Percentiles rank a stretch among this genome's conserved stretches.
Evolutionary conservation across 2,888 invertebrate species (phyloP).

Genomic region (Metellina segmentata): DNA sequence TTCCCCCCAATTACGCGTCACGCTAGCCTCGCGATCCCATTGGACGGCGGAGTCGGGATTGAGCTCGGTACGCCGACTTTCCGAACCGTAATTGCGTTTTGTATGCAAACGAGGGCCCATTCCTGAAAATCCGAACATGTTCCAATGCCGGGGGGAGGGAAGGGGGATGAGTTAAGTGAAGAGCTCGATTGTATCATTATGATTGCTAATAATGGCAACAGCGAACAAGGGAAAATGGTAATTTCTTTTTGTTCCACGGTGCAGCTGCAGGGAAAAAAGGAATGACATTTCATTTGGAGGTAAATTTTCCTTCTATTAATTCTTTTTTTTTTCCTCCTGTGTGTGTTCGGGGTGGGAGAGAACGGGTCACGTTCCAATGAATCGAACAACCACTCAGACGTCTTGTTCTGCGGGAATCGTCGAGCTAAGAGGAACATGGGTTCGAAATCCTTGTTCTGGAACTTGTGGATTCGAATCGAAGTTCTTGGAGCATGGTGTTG

Average conservation of each 20-base stretch:
- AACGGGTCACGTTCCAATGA: not conserved
- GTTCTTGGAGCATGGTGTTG: not conserved
- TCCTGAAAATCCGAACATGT: not conserved
- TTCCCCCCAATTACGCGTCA: conserved; percentile 15
- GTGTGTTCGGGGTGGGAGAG: not conserved
- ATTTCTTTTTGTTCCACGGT: not conserved
- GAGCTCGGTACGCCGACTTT: conserved; percentile 23
- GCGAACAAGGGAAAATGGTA: conserved; percentile 21
- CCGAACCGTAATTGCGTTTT: conserved; percentile 42
- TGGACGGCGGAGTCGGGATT: conserved; percentile 14
- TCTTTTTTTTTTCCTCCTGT: not conserved
- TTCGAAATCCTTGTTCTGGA: not conserved
- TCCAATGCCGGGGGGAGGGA: too few species aligned
- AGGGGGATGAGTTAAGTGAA: conserved; percentile 16
- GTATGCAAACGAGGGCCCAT: conserved; percentile 62
- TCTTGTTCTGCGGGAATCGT: not conserved
- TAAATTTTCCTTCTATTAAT: not conserved
- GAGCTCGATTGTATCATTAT: conserved; percentile 30
- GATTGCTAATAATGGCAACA: conserved; percentile 36
- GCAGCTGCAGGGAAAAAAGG: not conserved
- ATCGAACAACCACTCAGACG: not conserved
- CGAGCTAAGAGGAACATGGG: not conserved
- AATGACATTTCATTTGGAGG: not conserved
- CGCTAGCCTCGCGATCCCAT: not conserved
- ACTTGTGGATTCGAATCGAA: not conserved